These are phyloP conservation scores for Nycticebus coucang DNA, from an alignment of 2,113 vertebrate genomes.

Conservation along the genomic window DNA sequence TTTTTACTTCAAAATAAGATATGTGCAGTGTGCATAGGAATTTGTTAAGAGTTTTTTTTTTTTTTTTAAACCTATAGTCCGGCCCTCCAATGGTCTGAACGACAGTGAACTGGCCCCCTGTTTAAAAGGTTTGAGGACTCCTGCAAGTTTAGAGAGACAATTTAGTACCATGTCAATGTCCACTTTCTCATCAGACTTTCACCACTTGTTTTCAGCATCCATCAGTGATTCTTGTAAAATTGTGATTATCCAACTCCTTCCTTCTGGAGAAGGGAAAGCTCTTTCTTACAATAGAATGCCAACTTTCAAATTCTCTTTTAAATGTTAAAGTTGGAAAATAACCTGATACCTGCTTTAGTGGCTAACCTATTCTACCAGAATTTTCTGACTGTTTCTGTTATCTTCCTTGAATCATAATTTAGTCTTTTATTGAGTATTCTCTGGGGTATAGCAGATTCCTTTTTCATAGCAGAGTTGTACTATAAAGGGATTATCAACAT, in stretches of 20 bases:
- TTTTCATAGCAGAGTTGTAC: neutral
- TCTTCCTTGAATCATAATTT: conserved; percentile 28
- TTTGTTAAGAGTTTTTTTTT: no score
- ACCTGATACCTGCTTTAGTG: neutral
- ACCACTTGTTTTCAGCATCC: neutral
- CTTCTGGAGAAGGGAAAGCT: neutral
- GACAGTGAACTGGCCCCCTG: no score
- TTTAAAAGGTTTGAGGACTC: no score
- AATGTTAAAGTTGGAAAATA: neutral
- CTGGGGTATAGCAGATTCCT: neutral
- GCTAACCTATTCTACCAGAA: neutral
- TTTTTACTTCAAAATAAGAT: no score
- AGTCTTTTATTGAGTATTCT: conserved; percentile 26
- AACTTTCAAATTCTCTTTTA: conserved; percentile 38
- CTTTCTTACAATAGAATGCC: neutral
- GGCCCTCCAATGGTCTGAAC: no score
- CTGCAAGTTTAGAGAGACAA: neutral
- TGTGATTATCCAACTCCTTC: neutral
- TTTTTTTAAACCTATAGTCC: no score
- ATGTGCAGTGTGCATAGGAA: no score
- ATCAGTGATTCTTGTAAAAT: neutral
- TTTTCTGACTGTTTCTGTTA: neutral
- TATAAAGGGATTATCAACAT: neutral
- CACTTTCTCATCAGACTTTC: conserved; percentile 31
- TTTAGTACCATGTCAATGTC: neutral